These are phyloP conservation scores for Aratinga solstitialis DNA, from an alignment of 2,797 vertebrate genomes.

Conservation along the genomic window DNA sequence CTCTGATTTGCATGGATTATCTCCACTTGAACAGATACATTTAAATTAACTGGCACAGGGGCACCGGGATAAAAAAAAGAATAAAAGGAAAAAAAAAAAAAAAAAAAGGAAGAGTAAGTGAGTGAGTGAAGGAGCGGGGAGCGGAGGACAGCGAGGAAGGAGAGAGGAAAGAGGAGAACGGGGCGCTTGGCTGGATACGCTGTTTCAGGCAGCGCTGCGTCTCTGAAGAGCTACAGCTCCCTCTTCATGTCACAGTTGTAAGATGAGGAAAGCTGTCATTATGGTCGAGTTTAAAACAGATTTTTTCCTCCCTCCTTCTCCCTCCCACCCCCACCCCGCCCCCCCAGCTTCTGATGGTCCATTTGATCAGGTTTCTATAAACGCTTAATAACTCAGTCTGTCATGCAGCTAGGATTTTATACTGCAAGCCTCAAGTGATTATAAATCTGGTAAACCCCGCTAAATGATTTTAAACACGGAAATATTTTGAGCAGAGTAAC, in stretches of 20 bases:
- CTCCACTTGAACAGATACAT: slow-evolving; percentile 92
- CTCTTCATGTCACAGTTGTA: slow-evolving; percentile 91
- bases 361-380: no score
- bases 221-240: slow-evolving; percentile 93
- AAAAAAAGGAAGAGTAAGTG: slow-evolving; percentile 16
- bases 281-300: slow-evolving; percentile 29
- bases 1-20: slow-evolving; percentile 97
- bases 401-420: no score
- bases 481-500: no score
- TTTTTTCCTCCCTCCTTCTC: not conserved
- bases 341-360: no score
- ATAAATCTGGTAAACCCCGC: no score
- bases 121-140: not conserved
- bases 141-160: not conserved
- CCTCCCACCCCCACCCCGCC: not conserved
- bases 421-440: no score
- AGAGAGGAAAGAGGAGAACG: slow-evolving; percentile 72
- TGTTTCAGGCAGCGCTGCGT: slow-evolving; percentile 73
- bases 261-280: slow-evolving; percentile 76
- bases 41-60: slow-evolving; percentile 90
- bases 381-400: no score
- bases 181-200: slow-evolving; percentile 65
- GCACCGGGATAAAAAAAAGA: slow-evolving; percentile 74
- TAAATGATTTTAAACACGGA: no score
- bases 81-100: rapidly evolving